Evolutionary conservation across 2,797 vertebrate genomes (phyloP).

Genomic region (Molossus alvarezi): DNA sequence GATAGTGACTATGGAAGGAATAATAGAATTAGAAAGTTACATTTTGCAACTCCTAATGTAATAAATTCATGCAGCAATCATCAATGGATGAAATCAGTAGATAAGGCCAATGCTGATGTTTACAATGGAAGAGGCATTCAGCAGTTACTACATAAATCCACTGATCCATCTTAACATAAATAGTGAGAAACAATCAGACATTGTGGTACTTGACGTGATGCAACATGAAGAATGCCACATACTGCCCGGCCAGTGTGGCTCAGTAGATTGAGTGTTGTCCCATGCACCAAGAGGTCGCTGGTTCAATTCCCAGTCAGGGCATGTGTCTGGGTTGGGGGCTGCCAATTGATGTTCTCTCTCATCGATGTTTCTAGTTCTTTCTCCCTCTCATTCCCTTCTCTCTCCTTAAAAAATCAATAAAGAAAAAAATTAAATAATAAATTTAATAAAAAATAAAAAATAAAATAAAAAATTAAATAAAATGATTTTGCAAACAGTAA

Average conservation of each 20-base stretch:
- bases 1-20: background rate
- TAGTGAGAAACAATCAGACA: background rate
- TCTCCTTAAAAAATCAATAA: background rate
- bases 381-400: background rate
- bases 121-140: background rate
- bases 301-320: background rate
- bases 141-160: background rate
- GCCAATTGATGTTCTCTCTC: no score
- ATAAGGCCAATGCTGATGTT: background rate
- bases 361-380: no score
- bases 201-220: background rate
- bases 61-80: background rate
- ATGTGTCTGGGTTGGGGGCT: background rate
- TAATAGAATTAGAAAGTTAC: conserved; percentile 11
- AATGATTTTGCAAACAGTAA: background rate
- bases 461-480: background rate
- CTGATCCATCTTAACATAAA: background rate
- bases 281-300: background rate
- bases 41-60: background rate
- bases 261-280: background rate
- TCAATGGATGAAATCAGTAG: background rate
- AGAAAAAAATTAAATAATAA: background rate
- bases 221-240: background rate
- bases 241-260: no score
- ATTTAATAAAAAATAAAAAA: background rate